Conservation (phyloP, 2,113 vertebrate species). For the Urocitellus parryii region DNA sequence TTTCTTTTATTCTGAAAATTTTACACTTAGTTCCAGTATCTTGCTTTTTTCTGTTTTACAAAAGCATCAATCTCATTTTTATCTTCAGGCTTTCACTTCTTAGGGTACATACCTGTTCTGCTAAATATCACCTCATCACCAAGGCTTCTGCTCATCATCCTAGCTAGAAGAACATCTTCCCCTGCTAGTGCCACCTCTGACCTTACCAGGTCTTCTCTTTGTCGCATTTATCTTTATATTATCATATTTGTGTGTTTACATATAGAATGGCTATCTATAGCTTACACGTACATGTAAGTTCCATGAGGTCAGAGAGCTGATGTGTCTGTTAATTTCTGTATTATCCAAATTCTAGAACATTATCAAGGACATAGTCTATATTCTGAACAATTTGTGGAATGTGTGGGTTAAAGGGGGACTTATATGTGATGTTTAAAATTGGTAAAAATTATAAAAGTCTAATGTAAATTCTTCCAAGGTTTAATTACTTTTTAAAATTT, state of each 20-base stretch:
- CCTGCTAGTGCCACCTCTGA: neutral
- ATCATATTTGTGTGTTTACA: neutral
- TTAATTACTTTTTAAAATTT: neutral
- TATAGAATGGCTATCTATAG: neutral
- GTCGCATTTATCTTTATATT: neutral
- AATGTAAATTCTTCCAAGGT: neutral
- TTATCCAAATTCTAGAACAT: neutral
- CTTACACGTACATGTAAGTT: neutral
- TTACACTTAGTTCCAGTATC: neutral
- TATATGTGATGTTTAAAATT: neutral
- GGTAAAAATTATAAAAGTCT: neutral
- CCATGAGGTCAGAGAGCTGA: neutral
- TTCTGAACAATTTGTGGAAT: neutral
- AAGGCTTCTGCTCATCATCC: neutral
- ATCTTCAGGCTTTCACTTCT: neutral
- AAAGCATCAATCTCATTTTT: neutral
- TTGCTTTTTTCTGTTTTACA: neutral
- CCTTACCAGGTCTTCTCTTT: neutral
- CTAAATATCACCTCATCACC: neutral
- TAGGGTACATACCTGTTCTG: neutral
- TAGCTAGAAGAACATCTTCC: neutral
- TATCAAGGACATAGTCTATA: neutral
- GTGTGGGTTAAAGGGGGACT: neutral
- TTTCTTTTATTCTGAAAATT: slow-evolving; percentile 21
- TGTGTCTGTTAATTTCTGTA: neutral